Base-by-base conservation (phyloP, 2,888 invertebrate species). In the Bombylius major region DNA sequence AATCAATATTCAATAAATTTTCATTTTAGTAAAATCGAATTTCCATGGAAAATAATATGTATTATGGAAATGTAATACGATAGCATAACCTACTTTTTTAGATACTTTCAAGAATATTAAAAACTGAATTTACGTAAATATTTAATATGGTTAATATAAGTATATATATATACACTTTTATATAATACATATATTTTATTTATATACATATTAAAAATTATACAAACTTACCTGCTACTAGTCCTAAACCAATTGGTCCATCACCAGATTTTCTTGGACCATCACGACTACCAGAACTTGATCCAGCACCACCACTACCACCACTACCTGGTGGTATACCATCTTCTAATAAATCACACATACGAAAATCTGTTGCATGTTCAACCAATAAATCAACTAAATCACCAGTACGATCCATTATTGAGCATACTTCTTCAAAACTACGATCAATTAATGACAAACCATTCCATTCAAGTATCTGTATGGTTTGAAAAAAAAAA, bases 381-480 rank as follows among this genome's bases (percentile, higher is more conserved):
- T 92, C 91, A 54, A 94, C 88, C 51, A 91, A 77, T 58, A 95
- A 76, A 67, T 95, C 94, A 3, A 90, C 89, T 59, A 83, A 80
- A 71, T 94, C 93, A 4, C 89, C 88, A 44, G 88, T 86, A 57
- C 87, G 83, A 71, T 92, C 92, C 79, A 94, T 85, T 64, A 94
- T 89, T 57, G 88, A 84, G 69, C 89, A 87, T 46, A 94, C 91
- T 71, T 95, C 94, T 71, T 96, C 95, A 70, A 93, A 95, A 63
- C 90, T 93, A 63, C 91, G 86, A 76, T 94, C 93, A 51, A 88
- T 87, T 58, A 96, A 78, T 0, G 89, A 86, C 58, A 92, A 84
- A 0, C 93, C 91, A 61, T 88, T 86, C 93, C 95, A 95, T 72
- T 94, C 92, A 59, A 95, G 75, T 55, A 96, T 89, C 86, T 87